Base-by-base conservation (phyloP, 30 jellyfish, hydroid and myxozoan genomes). In the Cassiopea andromeda region DNA sequence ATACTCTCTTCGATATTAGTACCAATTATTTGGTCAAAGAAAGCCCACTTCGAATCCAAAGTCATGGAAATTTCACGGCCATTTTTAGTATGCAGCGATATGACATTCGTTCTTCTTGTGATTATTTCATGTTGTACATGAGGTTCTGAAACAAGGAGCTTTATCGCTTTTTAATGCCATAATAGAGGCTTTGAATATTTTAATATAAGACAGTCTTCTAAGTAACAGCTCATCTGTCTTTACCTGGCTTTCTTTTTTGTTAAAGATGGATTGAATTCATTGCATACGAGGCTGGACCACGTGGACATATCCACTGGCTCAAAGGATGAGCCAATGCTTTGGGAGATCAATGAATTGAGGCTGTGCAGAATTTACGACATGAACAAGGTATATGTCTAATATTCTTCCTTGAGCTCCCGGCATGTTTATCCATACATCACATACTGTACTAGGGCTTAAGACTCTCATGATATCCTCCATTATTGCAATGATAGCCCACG, bases 221-320 rank as follows among this genome's bases (percentile, higher is more conserved):
- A n/a, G 64, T 9, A 50, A 50, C 64, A 9, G 5, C 9, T 5
- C 64, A 50, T 2, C 9, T 50, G 8, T 9, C 9, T 50, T 50
- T 9, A 50, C 9, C 64, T 50, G 64, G 9, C 9, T 82, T 13
- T 18, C 68, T 58, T 46, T 85, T n/a, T n/a, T n/a, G n/a, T 54
- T 60, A 44, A 27, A 94, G 98, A 88, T 72, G 98, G 98, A 43
- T 71, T 43, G 97, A 94, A 94, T 82, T 94, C 98, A 8, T 71
- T 94, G 54, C 84, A 83, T 13, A 87, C 80, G 44, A 94, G 70
- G 82, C 59, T 90, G 81, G 97, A 85, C 78, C 79, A 90, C 8
- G 89, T 81, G 19, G 96, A 89, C 70, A 73, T 91, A 46, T 83
- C 97, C 2, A 91, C 92, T 43, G 97, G 97, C 7, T 61, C 94